phyloP scores from a whole-genome alignment of 2,797 vertebrate species.

The Huso huso region DNA sequence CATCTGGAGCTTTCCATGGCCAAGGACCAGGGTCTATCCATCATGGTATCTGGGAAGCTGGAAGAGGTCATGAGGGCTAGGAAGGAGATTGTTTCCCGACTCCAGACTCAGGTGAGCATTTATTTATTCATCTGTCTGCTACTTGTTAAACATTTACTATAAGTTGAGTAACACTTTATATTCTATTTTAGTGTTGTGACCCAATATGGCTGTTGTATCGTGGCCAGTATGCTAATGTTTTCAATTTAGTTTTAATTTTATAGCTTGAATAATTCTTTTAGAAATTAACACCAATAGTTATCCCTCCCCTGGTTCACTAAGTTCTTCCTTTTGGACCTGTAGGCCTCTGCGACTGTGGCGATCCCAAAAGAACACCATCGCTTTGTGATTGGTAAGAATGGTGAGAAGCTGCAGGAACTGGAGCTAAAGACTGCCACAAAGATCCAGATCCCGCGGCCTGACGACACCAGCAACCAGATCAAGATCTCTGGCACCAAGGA shows the following conservation, averaged over 20 bases:
- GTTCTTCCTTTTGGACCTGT: not conserved
- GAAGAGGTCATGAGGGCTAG: constrained; percentile 98
- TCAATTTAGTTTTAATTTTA: not conserved
- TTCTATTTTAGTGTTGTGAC: not conserved
- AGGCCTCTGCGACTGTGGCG: constrained; percentile 92
- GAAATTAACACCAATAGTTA: too few species aligned
- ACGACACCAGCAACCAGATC: constrained; percentile 95
- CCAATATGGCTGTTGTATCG: not conserved
- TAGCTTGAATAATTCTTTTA: not conserved
- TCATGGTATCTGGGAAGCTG: constrained; percentile 97
- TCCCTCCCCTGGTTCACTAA: not conserved
- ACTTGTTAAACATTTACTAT: not conserved
- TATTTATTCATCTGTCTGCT: not conserved
- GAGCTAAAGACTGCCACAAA: constrained; percentile 98
- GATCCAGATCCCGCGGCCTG: constrained; percentile 97
- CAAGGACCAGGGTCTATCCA: constrained; percentile 98
- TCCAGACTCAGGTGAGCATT: constrained; percentile 87
- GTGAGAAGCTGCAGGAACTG: constrained; percentile 96
- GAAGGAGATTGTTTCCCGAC: constrained; percentile 95
- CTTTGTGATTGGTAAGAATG: constrained; percentile 96
- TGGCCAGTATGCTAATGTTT: not conserved
- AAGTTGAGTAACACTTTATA: not conserved
- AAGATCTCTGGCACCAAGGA: constrained; percentile 99
- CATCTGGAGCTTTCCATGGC: constrained; percentile 96
- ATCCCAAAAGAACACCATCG: constrained; percentile 98